phyloP scores from a whole-genome alignment of 2,797 vertebrate genomes.

The Synaphobranchus kaupii region DNA sequence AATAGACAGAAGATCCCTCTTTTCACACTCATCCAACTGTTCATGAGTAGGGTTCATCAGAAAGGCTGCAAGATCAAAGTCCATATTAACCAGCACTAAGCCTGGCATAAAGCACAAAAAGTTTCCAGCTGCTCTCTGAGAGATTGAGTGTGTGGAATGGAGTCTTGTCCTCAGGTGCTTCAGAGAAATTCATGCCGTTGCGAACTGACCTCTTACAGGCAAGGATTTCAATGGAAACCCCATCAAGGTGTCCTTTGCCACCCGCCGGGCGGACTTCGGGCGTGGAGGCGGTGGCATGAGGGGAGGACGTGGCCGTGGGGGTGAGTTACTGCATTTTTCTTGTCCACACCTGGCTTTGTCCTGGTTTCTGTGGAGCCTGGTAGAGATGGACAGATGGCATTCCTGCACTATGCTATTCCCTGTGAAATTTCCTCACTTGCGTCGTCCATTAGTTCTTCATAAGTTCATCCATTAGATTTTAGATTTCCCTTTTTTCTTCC shows the following conservation, averaged over 20 bases:
- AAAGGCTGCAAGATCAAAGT: too few relatives aligned
- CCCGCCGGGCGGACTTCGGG: constrained; percentile 83
- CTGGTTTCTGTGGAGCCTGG: too few relatives aligned
- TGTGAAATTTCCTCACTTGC: too few relatives aligned
- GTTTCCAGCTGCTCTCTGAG: neutral
- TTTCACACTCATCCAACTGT: too few relatives aligned
- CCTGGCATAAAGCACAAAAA: too few relatives aligned
- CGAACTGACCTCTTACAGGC: constrained; percentile 57
- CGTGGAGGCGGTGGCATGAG: constrained; percentile 75
- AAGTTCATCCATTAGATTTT: neutral
- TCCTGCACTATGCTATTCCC: too few relatives aligned
- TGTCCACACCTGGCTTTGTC: neutral
- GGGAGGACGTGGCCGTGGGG: constrained; percentile 79
- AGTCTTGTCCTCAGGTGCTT: too few relatives aligned
- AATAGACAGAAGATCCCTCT: too few relatives aligned
- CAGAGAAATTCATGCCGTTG: neutral
- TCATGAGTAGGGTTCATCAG: too few relatives aligned
- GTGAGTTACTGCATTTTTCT: constrained; percentile 50
- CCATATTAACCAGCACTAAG: too few relatives aligned
- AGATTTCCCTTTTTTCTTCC: neutral
- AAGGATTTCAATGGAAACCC: constrained; percentile 88
- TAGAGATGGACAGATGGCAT: too few relatives aligned
- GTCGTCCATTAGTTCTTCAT: neutral
- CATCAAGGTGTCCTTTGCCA: constrained; percentile 89
- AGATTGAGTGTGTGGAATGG: neutral